Evolutionary conservation across 64 coral and sea anemone genomes (phyloP).

Genomic region (Stichodactyla helianthus): DNA sequence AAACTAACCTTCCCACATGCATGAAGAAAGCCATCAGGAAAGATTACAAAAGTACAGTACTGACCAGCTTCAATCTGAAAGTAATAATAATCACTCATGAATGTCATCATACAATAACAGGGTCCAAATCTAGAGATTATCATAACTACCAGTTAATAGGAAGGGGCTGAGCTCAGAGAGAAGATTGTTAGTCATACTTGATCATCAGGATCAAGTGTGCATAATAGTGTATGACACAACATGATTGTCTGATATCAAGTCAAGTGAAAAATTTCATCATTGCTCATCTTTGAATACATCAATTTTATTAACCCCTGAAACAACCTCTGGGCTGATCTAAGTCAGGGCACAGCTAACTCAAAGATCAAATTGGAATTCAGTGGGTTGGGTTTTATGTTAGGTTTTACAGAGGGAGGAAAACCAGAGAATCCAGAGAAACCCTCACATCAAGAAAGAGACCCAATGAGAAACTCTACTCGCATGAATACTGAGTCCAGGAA

Average conservation of each 20-base stretch:
- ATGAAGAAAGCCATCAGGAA: conserved; percentile 73
- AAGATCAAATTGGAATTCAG: too few species aligned
- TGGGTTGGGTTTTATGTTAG: too few species aligned
- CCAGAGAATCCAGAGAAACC: too few species aligned
- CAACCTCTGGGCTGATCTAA: too few species aligned
- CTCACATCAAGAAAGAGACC: too few species aligned
- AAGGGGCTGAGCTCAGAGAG: conserved; percentile 57
- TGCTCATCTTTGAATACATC: neutral
- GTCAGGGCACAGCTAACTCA: too few species aligned
- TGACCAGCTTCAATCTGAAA: conserved; percentile 79
- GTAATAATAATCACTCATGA: neutral
- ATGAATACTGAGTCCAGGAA: too few species aligned
- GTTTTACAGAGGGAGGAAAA: too few species aligned
- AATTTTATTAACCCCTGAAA: too few species aligned
- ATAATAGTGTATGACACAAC: neutral
- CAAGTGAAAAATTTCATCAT: conserved; percentile 22
- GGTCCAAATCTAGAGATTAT: neutral
- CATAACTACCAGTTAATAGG: too few species aligned
- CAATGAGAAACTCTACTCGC: too few species aligned
- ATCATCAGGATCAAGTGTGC: conserved; percentile 28
- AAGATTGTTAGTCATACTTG: conserved; percentile 57
- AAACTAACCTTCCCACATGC: conserved; percentile 81
- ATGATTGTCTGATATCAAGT: conserved; percentile 13
- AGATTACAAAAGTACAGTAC: conserved; percentile 60
- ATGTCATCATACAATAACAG: too few species aligned